Conservation (phyloP, 2,113 vertebrate genomes). For the Dipodomys spectabilis region DNA sequence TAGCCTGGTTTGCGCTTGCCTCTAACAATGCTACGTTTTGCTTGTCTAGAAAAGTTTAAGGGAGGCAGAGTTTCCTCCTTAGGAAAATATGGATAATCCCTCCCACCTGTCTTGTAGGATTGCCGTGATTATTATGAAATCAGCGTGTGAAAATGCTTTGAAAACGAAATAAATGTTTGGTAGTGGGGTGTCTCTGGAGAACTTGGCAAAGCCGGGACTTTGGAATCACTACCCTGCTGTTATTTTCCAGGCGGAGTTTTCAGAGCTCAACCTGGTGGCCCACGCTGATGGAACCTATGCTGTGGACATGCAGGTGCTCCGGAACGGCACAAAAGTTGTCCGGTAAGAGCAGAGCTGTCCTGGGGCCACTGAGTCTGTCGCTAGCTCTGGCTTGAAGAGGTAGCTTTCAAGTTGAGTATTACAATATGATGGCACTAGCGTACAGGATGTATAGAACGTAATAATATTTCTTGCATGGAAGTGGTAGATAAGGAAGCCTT, state of each 20-base stretch:
- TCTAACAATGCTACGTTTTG: neutral
- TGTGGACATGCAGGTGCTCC: constrained; percentile 94
- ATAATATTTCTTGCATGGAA: neutral
- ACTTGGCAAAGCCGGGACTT: neutral
- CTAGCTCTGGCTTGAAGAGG: neutral
- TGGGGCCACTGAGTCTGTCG: neutral
- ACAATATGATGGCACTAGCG: neutral
- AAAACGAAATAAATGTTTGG: constrained; percentile 12
- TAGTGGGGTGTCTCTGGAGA: neutral
- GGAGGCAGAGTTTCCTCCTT: neutral
- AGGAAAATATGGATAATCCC: constrained; percentile 7
- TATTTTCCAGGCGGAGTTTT: constrained; percentile 94
- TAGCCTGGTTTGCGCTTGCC: neutral
- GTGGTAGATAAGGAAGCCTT: neutral
- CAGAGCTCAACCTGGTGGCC: constrained; percentile 96
- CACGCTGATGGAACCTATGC: constrained; percentile 95
- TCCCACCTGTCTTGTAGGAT: neutral
- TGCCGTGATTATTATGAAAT: constrained; percentile 25
- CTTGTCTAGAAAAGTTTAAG: constrained; percentile 40
- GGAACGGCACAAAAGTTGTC: constrained; percentile 94
- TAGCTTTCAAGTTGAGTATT: neutral
- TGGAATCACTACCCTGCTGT: neutral
- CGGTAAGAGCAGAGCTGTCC: constrained; percentile 87
- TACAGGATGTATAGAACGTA: neutral
- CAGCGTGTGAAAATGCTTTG: neutral